Conservation (phyloP, 1,140 invertebrate genomes). For the Drosophila leontia region DNA sequence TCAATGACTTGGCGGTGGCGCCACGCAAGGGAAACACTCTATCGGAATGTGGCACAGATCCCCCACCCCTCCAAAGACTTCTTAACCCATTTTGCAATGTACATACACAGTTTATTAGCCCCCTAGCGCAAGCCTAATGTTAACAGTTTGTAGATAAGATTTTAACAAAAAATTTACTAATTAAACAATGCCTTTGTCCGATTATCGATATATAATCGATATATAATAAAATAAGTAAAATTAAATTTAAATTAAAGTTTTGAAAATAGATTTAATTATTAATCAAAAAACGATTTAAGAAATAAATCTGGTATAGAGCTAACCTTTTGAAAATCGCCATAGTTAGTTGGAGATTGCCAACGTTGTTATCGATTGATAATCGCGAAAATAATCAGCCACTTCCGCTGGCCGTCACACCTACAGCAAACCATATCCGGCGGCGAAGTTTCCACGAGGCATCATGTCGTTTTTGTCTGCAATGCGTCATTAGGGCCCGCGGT, state of each 20-base stretch:
- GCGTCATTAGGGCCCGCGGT: conserved; percentile 44
- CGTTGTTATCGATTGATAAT: conserved; percentile 29
- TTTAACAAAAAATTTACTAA: no score
- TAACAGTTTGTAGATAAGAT: no score
- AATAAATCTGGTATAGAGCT: not conserved
- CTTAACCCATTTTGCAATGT: not conserved
- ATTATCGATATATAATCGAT: no score
- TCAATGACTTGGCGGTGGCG: conserved; percentile 39
- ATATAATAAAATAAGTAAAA: no score
- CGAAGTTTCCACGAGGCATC: conserved; percentile 27
- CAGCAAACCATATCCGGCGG: conserved; percentile 14
- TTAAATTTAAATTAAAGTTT: no score
- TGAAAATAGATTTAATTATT: not conserved
- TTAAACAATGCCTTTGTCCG: no score
- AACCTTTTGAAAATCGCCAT: not conserved
- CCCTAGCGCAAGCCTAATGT: not conserved
- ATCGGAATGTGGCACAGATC: conserved; percentile 20
- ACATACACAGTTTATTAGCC: conserved; percentile 1
- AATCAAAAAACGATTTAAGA: not conserved
- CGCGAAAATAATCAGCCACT: conserved; percentile 12
- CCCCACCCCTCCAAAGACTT: not conserved
- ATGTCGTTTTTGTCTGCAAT: conserved; percentile 55
- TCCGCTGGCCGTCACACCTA: conserved; percentile 12
- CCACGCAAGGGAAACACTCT: conserved; percentile 34
- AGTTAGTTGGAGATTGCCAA: not conserved